Evolutionary conservation across 92 coral and sea anemone species (phyloP), one percentile per base, ranked within the genome.

Genomic region (Diadumene lineata): DNA sequence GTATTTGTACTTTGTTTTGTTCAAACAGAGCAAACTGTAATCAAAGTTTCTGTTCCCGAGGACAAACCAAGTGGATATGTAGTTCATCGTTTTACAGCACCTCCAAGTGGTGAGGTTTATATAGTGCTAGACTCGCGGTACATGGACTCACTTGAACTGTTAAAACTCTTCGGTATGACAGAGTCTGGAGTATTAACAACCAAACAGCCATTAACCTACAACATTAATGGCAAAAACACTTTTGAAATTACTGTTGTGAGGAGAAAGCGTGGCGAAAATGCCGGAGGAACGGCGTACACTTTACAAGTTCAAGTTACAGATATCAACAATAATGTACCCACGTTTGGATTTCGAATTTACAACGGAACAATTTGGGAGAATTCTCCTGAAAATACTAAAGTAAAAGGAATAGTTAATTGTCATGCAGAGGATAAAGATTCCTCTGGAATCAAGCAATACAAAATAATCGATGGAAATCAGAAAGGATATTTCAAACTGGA

Each of bases 341-440:
- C 79, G 26, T 91, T 91, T 69, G 75, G 89, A 1, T 78, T 79
- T 44, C 43, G 56, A 34, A 61, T 70, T 22, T 91, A 91, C 64
- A 87, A 91, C 53, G 97, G 92, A 11, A 78, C 84, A 26, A 60
- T 91, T 17, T 72, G 60, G 60, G 97, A 91, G 23, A 75, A 82
- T 30, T 78, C 92, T 0, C 85, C 86, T 0, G 66, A 69, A 0
- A 82, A 79, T 2, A 77, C 85, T 0, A 38, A 73, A 6, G 97
- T 91, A 25, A 72, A 65, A 67, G 97, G 97, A 2, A 82, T 91
- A 46, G 97, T 79, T 27, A 81, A 84, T 53, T 91, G 97, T 68
- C 76, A 68, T 23, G 92, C 93, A 2, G 92, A 81, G 48, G 97
- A 91, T 50, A 82, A 89, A 18, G 97, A 91, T 25, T 79, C 89